Conservation (phyloP, 2,888 invertebrate species). For the Cryptophagus acutangulus region DNA sequence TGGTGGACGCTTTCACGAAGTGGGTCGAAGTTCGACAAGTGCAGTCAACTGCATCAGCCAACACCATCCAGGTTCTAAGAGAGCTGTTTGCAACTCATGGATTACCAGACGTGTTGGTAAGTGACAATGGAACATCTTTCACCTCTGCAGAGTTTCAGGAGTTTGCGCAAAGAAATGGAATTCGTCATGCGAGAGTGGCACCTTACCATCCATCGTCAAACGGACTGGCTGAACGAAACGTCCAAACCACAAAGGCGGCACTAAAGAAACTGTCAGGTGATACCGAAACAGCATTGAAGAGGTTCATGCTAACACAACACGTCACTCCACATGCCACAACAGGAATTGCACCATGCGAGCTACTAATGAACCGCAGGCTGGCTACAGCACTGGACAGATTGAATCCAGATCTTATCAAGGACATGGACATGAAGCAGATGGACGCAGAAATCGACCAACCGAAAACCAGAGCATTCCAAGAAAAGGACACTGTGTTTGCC, state of each 20-base stretch:
- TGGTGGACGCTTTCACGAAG: constrained; percentile 9
- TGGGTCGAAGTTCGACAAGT: constrained; percentile 17
- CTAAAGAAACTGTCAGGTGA: background rate
- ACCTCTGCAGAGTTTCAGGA: constrained; percentile 18
- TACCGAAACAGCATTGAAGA: background rate
- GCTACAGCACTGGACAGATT: background rate
- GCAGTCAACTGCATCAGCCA: constrained; percentile 15
- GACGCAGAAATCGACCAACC: too few species aligned
- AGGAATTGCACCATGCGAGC: constrained; percentile 18
- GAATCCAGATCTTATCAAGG: too few species aligned
- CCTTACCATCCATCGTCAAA: constrained; percentile 13
- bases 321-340: constrained; percentile 20
- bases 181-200: constrained; percentile 11
- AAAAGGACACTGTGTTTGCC: background rate
- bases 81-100: constrained; percentile 24
- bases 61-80: constrained; percentile 15
- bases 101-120: constrained; percentile 10
- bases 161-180: constrained; percentile 14
- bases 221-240: constrained; percentile 13
- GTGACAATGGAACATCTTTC: constrained; percentile 24
- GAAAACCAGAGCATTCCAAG: too few species aligned
- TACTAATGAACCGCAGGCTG: constrained; percentile 15
- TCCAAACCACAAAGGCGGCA: background rate
- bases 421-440: too few species aligned
- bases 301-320: constrained; percentile 10